Evolutionary conservation across 2,113 vertebrate species (phyloP).

Genomic region (Alligator mississippiensis): DNA sequence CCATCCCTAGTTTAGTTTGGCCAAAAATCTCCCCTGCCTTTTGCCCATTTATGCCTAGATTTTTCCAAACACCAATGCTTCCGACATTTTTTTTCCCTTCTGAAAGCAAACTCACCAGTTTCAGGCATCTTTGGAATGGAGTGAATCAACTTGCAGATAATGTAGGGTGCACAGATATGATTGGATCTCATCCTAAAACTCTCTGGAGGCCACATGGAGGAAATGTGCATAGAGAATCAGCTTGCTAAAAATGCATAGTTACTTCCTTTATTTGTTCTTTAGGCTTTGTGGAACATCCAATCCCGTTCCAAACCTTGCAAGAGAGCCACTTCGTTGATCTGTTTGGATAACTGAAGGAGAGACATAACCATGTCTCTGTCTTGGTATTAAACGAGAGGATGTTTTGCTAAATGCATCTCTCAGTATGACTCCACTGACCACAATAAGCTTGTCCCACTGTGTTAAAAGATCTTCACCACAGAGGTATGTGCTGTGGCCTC

Average conservation of each 20-base stretch:
- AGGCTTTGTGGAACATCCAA: background rate
- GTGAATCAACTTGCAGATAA: constrained; percentile 52
- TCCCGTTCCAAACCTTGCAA: background rate
- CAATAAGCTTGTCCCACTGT: background rate
- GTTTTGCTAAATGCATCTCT: background rate
- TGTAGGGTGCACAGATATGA: constrained; percentile 20
- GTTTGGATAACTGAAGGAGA: background rate
- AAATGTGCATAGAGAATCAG: background rate
- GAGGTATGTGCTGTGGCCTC: background rate
- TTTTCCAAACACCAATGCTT: background rate
- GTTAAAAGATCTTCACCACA: background rate
- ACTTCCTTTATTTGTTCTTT: background rate
- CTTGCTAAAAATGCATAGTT: fast-evolving
- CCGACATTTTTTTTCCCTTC: background rate
- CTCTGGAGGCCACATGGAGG: background rate
- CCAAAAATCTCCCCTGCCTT: background rate
- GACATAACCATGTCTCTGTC: background rate
- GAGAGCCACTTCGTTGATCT: background rate
- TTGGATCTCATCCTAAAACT: background rate
- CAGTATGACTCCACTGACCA: background rate
- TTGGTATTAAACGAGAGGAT: background rate
- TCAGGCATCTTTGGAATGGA: constrained; percentile 37
- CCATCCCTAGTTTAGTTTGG: background rate
- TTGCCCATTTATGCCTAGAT: background rate
- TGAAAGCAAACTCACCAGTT: background rate